These are phyloP conservation scores for Gryllus bimaculatus DNA, from an alignment of 1,140 invertebrate species.

Conservation along the genomic window DNA sequence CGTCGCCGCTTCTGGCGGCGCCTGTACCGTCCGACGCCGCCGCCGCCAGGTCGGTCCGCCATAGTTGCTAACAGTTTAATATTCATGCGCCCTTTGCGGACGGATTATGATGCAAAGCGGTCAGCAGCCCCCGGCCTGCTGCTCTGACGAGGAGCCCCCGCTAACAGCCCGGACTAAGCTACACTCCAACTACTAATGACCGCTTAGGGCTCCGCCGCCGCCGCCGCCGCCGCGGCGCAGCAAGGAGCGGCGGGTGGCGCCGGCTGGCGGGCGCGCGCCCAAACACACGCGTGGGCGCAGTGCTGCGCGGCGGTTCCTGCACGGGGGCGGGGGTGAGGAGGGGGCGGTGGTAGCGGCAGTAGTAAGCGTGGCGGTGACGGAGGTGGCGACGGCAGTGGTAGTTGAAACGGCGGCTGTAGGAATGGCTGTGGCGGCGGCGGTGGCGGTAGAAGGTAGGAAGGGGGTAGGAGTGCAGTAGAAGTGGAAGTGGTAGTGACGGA, in stretches of 20 bases:
- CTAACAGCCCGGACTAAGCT: constrained; percentile 18
- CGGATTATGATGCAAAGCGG: constrained; percentile 21
- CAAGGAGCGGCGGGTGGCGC: not conserved
- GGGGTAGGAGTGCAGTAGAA: too few relatives aligned
- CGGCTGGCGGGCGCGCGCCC: too few relatives aligned
- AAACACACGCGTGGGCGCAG: too few relatives aligned
- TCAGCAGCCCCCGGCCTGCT: constrained; percentile 13
- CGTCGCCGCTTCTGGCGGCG: not conserved
- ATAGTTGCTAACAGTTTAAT: constrained; percentile 18
- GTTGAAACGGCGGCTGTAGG: too few relatives aligned
- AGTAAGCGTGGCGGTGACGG: too few relatives aligned
- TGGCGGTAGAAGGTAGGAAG: too few relatives aligned
- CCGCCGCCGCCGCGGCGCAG: not conserved
- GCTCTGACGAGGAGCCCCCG: constrained; percentile 12
- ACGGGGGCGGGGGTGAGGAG: too few relatives aligned
- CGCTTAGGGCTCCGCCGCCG: constrained; percentile 12
- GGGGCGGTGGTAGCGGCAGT: too few relatives aligned
- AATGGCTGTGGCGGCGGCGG: too few relatives aligned
- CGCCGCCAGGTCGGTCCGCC: not conserved
- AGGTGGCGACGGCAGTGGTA: too few relatives aligned
- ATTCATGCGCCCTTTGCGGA: constrained; percentile 21
- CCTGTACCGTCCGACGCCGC: not conserved
- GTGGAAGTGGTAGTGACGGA: too few relatives aligned
- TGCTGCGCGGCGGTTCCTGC: too few relatives aligned
- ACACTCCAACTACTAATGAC: constrained; percentile 18